A percentile compares a stretch with the other conserved stretches of the same genome.
Evolutionary conservation across 2,113 vertebrate genomes (phyloP).

Genomic region (Plotosus lineatus): DNA sequence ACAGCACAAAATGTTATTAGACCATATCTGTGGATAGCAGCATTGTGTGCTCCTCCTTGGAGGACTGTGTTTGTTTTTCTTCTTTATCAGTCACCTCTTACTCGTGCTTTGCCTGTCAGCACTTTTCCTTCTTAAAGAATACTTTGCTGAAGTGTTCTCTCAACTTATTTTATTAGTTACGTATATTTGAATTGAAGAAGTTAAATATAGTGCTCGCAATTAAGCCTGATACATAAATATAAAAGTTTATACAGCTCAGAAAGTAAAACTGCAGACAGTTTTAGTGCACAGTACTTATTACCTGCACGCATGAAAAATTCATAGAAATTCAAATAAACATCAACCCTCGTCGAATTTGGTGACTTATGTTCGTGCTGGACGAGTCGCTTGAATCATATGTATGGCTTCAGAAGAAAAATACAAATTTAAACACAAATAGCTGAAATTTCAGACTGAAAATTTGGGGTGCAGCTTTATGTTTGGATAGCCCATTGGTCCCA

Average conservation of each 20-base stretch:
- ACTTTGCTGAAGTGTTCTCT: slow-evolving; percentile 25
- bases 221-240: neutral
- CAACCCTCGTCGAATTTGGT: neutral
- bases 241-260: neutral
- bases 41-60: slow-evolving; percentile 65
- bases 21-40: slow-evolving; percentile 63
- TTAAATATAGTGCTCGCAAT: neutral
- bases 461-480: too few species aligned
- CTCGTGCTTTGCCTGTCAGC: slow-evolving; percentile 45
- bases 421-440: too few species aligned
- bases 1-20: slow-evolving; percentile 60
- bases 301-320: neutral
- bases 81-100: slow-evolving; percentile 61
- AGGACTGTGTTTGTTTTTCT: slow-evolving; percentile 62
- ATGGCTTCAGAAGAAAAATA: too few species aligned
- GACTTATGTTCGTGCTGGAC: neutral
- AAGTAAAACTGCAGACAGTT: neutral
- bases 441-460: too few species aligned
- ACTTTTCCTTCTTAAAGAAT: slow-evolving; percentile 39
- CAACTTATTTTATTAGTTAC: neutral
- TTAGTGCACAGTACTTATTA: neutral
- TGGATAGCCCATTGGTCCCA: too few species aligned
- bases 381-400: neutral
- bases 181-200: neutral
- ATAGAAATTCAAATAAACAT: neutral